These are phyloP conservation scores for Serripes groenlandicus DNA, from an alignment of 2,888 invertebrate species.

Conservation along the genomic window DNA sequence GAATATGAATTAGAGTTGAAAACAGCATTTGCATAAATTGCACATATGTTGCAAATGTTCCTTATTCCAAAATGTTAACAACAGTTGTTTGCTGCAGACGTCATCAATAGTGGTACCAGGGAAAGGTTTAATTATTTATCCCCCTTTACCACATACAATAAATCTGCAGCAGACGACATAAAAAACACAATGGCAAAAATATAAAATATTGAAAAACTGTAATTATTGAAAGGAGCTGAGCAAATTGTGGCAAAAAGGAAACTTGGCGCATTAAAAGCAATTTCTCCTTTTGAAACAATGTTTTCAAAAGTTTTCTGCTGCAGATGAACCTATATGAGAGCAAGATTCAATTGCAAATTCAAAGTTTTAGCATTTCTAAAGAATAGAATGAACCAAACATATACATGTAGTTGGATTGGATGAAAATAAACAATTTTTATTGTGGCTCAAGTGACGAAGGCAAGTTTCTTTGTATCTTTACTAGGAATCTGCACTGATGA, in stretches of 20 bases:
- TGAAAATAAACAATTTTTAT: neutral
- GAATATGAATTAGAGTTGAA: too few species aligned
- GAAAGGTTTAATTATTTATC: neutral
- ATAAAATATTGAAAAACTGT: neutral
- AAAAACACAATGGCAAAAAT: neutral
- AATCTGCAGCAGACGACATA: neutral
- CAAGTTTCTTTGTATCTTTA: neutral
- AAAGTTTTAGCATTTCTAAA: neutral
- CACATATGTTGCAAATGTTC: too few species aligned
- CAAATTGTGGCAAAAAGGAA: too few species aligned
- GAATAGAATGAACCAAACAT: neutral
- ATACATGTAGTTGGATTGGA: neutral
- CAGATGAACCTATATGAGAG: too few species aligned
- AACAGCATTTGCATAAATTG: too few species aligned
- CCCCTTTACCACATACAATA: neutral
- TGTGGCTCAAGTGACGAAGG: neutral
- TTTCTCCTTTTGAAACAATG: conserved; percentile 5
- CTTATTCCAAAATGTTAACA: neutral
- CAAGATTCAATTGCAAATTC: neutral
- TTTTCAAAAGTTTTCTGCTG: neutral
- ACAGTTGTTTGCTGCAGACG: neutral
- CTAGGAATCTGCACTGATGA: conserved; percentile 14
- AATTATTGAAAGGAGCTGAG: too few species aligned
- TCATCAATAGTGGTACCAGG: neutral
- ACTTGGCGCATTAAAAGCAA: neutral